Conservation (phyloP, 1,140 invertebrate species). For the Drosophila malerkotliana region DNA sequence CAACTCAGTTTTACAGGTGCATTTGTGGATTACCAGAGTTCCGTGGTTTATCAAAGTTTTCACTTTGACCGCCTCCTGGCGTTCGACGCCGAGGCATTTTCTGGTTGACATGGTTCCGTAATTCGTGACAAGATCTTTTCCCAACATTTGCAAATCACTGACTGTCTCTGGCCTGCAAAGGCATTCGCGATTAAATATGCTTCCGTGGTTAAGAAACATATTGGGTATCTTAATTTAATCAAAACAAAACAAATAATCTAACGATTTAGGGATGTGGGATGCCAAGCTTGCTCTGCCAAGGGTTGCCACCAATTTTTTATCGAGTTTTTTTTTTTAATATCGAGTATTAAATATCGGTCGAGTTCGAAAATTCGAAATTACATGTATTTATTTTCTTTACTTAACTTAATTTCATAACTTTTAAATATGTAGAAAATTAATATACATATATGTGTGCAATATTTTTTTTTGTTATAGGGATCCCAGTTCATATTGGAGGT, state of each 20-base stretch:
- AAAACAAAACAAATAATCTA: not conserved
- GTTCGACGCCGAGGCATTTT: not conserved
- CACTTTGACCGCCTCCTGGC: not conserved
- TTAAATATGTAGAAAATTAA: no score
- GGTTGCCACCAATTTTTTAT: not conserved
- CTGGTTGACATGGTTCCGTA: not conserved
- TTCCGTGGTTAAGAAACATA: not conserved
- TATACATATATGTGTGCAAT: no score
- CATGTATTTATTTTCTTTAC: not conserved
- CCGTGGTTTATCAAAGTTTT: not conserved
- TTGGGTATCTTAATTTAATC: not conserved
- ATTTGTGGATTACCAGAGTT: not conserved
- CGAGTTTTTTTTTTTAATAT: not conserved
- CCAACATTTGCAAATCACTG: not conserved
- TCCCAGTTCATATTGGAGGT: no score
- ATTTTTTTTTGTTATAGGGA: no score
- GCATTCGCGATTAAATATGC: not conserved
- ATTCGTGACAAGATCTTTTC: not conserved
- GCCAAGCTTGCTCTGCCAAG: not conserved
- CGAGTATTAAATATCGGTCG: not conserved
- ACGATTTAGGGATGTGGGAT: not conserved
- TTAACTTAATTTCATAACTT: no score
- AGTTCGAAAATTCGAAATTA: not conserved
- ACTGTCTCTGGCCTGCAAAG: not conserved
- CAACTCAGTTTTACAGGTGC: not conserved